Base-by-base conservation (phyloP, 2,113 vertebrate species). In the Recurvirostra avosetta region DNA sequence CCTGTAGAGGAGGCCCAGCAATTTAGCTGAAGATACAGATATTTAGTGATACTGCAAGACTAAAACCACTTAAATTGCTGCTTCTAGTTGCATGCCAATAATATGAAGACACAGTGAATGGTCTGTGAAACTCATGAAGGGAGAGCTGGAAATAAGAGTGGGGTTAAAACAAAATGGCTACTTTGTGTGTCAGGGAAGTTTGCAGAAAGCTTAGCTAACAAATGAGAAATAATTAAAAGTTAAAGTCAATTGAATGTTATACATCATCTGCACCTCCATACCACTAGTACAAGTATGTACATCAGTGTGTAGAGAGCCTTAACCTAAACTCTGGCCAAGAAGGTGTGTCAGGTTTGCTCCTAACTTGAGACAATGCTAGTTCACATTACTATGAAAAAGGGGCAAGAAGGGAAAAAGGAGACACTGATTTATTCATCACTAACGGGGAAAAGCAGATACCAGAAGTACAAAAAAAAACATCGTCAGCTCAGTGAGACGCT, bases 41-140 rank as follows among this genome's bases (percentile, higher is more conserved):
- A 75, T 75, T 75, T 84, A 66, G 41, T 70, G 90, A 86, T 41
- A 81, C 81, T 12, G 41, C 14, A 75, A 49, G 36, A 78, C 63
- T 93, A 90, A 95, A 94, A 1, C 3, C 50, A 68, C 32, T 91
- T 85, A 93, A 49, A 81, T 77, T 93, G 23, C 36, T 92, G n/a
- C 55, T 92, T 95, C 88, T 92, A 85, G 91, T 94, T 93, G 45
- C 36, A 77, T 91, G 49, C 6, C 83, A 96, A 82, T 68, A 92
- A 91, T 90, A 78, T 40, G 14, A 96, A 72, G 67, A n/a, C 79
- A 63, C 22, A 75, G n/a, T 71, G 27, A 87, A 78, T 27, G 29
- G 49, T 63, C 45, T 79, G 66, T 49, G 26, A 88, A 81, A 91
- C 36, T 86, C 25, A 66, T 40, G 40, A 87, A 93, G 15, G 27